Percentiles rank a stretch among this genome's conserved stretches.
Conservation (phyloP, 1,140 invertebrate species). For the Akabosia matsudoensis region DNA sequence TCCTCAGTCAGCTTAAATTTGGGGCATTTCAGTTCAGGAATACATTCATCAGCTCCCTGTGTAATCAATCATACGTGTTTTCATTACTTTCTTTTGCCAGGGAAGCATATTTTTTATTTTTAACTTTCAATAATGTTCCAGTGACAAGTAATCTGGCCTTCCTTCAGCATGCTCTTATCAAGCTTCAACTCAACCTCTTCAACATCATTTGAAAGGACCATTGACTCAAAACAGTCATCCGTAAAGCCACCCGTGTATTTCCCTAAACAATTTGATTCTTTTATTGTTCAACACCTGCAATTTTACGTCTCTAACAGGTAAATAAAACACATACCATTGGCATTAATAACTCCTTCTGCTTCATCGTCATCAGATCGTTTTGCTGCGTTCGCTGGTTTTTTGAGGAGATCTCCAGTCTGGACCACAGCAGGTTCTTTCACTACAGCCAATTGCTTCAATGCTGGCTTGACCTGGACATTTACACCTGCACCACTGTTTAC, state of each 20-base stretch:
- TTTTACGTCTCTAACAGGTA: too few species aligned
- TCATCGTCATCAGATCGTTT: too few species aligned
- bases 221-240: conserved; percentile 27
- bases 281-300: too few species aligned
- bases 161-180: conserved; percentile 20
- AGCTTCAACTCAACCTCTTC: conserved; percentile 26
- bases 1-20: conserved; percentile 37
- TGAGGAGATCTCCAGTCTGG: too few species aligned
- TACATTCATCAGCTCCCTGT: conserved; percentile 38
- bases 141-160: conserved; percentile 26
- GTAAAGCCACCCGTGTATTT: conserved; percentile 33
- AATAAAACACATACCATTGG: too few species aligned
- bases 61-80: neutral
- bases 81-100: neutral
- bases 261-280: conserved; percentile 18
- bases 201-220: conserved; percentile 32
- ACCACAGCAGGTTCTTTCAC: too few species aligned
- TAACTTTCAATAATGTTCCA: conserved; percentile 40
- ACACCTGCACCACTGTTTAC: too few species aligned
- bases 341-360: too few species aligned
- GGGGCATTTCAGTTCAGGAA: conserved; percentile 33
- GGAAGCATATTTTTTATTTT: neutral
- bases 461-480: too few species aligned
- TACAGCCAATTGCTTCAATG: too few species aligned
- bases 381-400: too few species aligned